These are phyloP conservation scores for Ganaspis sp. DNA, from an alignment of 1,140 invertebrate genomes.

Conservation along the genomic window DNA sequence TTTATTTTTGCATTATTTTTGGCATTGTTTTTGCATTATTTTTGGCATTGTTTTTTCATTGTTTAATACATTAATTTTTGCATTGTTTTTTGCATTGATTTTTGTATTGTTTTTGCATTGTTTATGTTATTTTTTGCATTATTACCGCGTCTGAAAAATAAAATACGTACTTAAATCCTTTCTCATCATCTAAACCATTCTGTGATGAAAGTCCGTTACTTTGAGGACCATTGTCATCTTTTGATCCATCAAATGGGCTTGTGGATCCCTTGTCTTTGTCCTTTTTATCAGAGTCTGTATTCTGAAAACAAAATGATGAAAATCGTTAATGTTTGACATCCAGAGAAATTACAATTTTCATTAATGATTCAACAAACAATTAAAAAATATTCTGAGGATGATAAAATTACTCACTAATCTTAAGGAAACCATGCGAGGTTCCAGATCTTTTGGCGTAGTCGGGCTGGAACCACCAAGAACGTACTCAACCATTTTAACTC, in stretches of 20 bases:
- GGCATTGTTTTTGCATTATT: no score
- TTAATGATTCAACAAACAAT: no score
- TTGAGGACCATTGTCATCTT: conserved; percentile 83
- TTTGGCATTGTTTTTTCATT: no score
- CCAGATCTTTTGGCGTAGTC: conserved; percentile 82
- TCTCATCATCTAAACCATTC: conserved; percentile 88
- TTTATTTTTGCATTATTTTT: no score
- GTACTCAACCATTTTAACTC: conserved; percentile 99
- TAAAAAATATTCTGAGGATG: not conserved
- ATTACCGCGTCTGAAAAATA: no score
- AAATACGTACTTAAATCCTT: conserved; percentile 91
- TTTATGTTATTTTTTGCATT: no score
- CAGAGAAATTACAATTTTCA: not conserved
- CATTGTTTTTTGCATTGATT: no score
- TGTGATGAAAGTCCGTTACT: conserved; percentile 88
- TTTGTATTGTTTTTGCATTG: no score
- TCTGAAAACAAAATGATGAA: conserved; percentile 62
- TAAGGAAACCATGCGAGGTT: conserved; percentile 84
- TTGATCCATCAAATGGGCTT: conserved; percentile 74
- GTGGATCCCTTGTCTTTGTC: conserved; percentile 75
- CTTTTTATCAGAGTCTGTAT: conserved; percentile 75
- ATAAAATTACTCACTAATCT: conserved; percentile 78
- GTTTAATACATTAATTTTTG: no score
- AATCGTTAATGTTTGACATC: conserved; percentile 24
- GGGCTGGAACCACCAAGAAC: conserved; percentile 92